Evolutionary conservation across 2,113 vertebrate genomes (phyloP).

Genomic region (Pterocles gutturalis): DNA sequence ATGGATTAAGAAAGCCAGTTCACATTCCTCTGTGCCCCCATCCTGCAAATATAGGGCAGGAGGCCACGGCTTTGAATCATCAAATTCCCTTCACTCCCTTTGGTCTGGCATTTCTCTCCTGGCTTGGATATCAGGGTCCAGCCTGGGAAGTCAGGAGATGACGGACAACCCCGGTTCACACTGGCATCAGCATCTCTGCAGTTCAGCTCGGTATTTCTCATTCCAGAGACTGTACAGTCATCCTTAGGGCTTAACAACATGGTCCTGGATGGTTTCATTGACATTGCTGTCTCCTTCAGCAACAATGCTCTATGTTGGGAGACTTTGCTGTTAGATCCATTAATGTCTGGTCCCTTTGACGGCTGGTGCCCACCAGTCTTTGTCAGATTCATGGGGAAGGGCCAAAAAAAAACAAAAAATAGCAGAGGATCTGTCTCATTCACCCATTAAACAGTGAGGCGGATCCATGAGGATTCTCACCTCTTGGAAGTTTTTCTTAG

Average conservation of each 20-base stretch:
- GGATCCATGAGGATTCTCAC: background rate
- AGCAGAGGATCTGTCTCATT: background rate
- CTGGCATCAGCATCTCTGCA: background rate
- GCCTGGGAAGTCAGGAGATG: background rate
- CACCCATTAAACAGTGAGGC: background rate
- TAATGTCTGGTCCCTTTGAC: background rate
- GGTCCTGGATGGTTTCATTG: background rate
- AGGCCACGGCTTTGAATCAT: background rate
- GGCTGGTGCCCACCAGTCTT: background rate
- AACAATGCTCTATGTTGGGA: background rate
- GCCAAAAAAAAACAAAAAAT: background rate
- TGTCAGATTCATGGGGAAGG: background rate
- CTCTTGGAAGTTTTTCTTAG: background rate
- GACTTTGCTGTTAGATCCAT: background rate
- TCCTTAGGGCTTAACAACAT: background rate
- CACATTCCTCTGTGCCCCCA: background rate
- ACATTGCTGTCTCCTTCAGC: accelerated
- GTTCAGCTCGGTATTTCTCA: background rate
- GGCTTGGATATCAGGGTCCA: background rate
- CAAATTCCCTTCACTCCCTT: background rate
- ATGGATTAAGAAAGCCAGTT: background rate
- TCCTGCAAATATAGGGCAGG: background rate
- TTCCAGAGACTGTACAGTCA: background rate
- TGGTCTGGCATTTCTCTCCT: background rate
- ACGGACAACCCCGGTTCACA: accelerated